Base-by-base conservation (phyloP, 2,113 vertebrate species). In the Turnix velox region DNA sequence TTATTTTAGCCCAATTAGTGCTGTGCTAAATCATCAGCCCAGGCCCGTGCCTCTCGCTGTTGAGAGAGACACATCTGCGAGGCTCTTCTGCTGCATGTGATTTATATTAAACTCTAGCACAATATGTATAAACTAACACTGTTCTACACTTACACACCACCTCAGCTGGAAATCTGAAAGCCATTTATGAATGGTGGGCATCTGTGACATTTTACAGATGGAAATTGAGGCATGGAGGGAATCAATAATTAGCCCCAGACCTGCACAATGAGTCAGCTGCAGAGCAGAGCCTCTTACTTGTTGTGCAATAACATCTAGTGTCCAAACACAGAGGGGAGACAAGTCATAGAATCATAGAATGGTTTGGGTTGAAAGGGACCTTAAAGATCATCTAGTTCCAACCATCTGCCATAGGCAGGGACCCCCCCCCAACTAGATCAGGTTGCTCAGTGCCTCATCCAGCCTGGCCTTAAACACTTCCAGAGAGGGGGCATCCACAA, bases 161-260 rank as follows among this genome's bases (percentile, higher is more conserved):
- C 91, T 95, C 94, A 88, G 96, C 95, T 95, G 95, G 94, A 92
- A 95, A 90, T 92, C 95, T 93, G 88, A 93, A 93, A 93, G 80
- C 73, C 2, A 81, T 95, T 95, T 94, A 93, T 94, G 92, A 93
- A 90, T 84, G 92, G 91, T 88, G 91, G 95, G 95, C 91, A 96
- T 94, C 91, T 96, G 92, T 78, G 95, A 96, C 95, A 87, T 75
- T 54, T 84, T 75, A 88, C 96, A 96, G 91, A 94, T 95, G 94
- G 77, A 93, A 95, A 87, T 71, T 0, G 37, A 91, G 94, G 88
- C 91, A 93, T 40, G 25, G 80, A 93, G 92, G 87, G 91, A 88
- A 75, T 81, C 84, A 22, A 22, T 93, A 94, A 96, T 93, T 42
- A 93, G 92, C 95, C 88, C 76, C 95, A 96, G 96, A 61, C 71